Conservation (phyloP, 2,888 invertebrate genomes). For the Morpho deidamia region DNA sequence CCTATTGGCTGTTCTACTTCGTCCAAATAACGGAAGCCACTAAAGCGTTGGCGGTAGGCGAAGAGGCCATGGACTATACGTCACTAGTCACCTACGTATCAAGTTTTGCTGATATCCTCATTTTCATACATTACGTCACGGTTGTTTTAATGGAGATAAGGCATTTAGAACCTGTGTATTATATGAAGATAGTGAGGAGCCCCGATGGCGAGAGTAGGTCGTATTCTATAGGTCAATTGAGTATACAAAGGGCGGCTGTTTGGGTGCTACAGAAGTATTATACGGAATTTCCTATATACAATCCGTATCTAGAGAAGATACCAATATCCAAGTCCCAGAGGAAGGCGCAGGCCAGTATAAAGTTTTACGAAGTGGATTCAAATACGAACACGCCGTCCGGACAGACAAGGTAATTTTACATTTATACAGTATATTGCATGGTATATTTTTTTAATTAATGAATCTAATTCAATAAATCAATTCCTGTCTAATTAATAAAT, state of each 20-base stretch:
- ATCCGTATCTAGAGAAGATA: constrained; percentile 95
- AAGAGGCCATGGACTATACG: constrained; percentile 90
- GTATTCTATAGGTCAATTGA: constrained; percentile 93
- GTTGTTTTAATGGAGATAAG: constrained; percentile 95
- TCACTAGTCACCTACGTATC: constrained; percentile 95
- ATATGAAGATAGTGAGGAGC: constrained; percentile 93
- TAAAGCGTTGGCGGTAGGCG: constrained; percentile 87
- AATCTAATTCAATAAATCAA: too few relatives aligned
- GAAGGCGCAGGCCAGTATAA: constrained; percentile 89
- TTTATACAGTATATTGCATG: background rate
- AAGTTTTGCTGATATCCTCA: constrained; percentile 93
- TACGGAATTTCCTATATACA: constrained; percentile 96
- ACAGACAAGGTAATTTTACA: constrained; percentile 74
- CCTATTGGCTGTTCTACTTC: constrained; percentile 98
- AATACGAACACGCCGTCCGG: constrained; percentile 83
- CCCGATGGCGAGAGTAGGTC: constrained; percentile 96
- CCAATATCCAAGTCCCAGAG: constrained; percentile 91
- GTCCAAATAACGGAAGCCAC: constrained; percentile 92
- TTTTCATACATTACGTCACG: constrained; percentile 96
- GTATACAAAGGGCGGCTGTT: constrained; percentile 96
- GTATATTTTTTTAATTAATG: background rate
- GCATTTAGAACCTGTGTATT: constrained; percentile 93
- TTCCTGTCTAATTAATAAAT: too few relatives aligned
- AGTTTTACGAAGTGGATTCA: constrained; percentile 98
- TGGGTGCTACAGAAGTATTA: constrained; percentile 97